Conservation (phyloP, 2,888 invertebrate genomes). For the Brenthis ino region DNA sequence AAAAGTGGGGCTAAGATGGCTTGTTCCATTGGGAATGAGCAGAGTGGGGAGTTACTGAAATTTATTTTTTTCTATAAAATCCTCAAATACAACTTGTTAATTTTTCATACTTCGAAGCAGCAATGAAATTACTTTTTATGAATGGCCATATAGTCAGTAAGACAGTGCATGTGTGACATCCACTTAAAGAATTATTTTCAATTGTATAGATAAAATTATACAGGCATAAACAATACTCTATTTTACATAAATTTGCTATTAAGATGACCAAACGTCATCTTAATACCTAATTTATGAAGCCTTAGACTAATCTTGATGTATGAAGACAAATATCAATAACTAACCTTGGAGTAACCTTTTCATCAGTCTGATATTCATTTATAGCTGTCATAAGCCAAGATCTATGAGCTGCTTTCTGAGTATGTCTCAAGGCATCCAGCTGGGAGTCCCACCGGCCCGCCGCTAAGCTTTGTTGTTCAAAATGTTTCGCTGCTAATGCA, state of each 20-base stretch:
- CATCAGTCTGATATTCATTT: constrained; percentile 66
- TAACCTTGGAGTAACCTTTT: constrained; percentile 84
- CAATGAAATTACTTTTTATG: no score
- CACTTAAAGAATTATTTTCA: no score
- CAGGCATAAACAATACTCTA: no score
- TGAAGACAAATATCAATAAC: not conserved
- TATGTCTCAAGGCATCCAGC: constrained; percentile 91
- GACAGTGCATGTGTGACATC: no score
- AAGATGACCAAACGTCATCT: no score
- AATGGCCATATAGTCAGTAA: no score
- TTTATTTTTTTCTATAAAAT: no score
- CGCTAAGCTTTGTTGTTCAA: constrained; percentile 91
- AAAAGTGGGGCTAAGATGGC: constrained; percentile 41
- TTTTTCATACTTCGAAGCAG: not conserved
- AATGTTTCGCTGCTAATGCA: constrained; percentile 89
- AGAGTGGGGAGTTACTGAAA: constrained; percentile 69
- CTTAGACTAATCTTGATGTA: no score
- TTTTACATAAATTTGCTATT: no score
- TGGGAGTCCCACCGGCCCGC: constrained; percentile 93
- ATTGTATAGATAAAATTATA: no score
- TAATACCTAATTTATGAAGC: no score
- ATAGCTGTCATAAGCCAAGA: constrained; percentile 94
- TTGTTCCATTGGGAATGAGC: constrained; percentile 49
- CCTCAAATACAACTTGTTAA: no score
- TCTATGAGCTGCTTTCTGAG: constrained; percentile 92